phyloP scores from a whole-genome alignment of 2,113 vertebrate genomes.

The Xyrauchen texanus region DNA sequence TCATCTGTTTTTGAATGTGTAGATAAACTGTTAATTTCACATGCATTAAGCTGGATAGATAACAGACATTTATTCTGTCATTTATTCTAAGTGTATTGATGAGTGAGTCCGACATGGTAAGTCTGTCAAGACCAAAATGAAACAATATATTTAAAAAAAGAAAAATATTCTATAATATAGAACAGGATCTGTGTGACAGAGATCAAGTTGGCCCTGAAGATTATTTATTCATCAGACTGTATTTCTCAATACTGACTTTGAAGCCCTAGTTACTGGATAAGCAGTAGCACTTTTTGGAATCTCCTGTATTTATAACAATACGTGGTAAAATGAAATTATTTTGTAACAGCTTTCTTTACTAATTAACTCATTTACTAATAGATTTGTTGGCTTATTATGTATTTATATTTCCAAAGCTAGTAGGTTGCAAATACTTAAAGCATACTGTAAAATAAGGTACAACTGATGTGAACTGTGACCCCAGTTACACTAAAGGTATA shows the following conservation, averaged over 20 bases:
- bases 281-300: neutral
- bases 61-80: too few relatives aligned
- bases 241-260: neutral
- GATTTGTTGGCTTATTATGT: neutral
- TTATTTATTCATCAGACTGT: neutral
- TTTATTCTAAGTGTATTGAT: too few relatives aligned
- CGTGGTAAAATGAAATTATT: neutral
- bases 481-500: slow-evolving; percentile 1
- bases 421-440: neutral
- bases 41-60: too few relatives aligned
- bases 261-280: neutral
- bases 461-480: neutral
- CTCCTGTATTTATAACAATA: neutral
- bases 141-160: neutral
- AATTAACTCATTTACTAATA: neutral
- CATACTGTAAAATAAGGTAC: neutral
- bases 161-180: neutral
- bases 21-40: too few relatives aligned
- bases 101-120: too few relatives aligned
- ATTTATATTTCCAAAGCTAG: neutral
- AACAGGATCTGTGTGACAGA: neutral
- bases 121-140: neutral
- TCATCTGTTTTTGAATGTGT: too few relatives aligned
- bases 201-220: neutral
- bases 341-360: neutral